Evolutionary conservation across 2,888 invertebrate species (phyloP).

Genomic region (Lycophotia porphyrea): DNA sequence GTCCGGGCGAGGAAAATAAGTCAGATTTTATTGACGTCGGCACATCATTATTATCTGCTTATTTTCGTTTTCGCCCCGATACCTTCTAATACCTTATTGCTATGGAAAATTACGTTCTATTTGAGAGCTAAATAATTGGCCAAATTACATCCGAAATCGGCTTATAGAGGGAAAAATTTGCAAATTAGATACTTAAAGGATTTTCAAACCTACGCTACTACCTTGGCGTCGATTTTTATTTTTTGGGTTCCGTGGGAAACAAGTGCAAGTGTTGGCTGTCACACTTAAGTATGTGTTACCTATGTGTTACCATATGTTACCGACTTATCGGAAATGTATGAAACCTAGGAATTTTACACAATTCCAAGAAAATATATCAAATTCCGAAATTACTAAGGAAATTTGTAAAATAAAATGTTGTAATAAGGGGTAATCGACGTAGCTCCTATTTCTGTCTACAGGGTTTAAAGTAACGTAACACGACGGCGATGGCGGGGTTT

Average conservation of each 20-base stretch:
- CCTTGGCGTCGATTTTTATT: slow-evolving; percentile 15
- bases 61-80: slow-evolving; percentile 80
- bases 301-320: too few relatives aligned
- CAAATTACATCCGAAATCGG: slow-evolving; percentile 84
- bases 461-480: too few relatives aligned
- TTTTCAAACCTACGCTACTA: slow-evolving; percentile 71
- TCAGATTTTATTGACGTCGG: slow-evolving; percentile 77
- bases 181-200: slow-evolving; percentile 87
- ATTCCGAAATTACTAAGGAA: too few relatives aligned
- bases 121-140: slow-evolving; percentile 85
- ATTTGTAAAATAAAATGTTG: too few relatives aligned
- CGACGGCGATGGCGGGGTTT: too few relatives aligned
- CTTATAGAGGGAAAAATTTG: slow-evolving; percentile 80
- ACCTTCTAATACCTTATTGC: slow-evolving; percentile 78
- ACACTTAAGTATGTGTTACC: not conserved
- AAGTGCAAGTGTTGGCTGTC: not conserved
- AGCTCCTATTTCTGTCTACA: too few relatives aligned
- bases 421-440: too few relatives aligned
- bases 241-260: slow-evolving; percentile 32
- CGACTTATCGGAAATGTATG: too few relatives aligned
- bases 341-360: too few relatives aligned
- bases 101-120: slow-evolving; percentile 82
- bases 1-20: slow-evolving; percentile 62
- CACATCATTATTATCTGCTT: slow-evolving; percentile 84
- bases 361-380: too few relatives aligned